These are phyloP conservation scores for Thalassoma bifasciatum DNA, from an alignment of 2,113 vertebrate genomes.

Conservation along the genomic window DNA sequence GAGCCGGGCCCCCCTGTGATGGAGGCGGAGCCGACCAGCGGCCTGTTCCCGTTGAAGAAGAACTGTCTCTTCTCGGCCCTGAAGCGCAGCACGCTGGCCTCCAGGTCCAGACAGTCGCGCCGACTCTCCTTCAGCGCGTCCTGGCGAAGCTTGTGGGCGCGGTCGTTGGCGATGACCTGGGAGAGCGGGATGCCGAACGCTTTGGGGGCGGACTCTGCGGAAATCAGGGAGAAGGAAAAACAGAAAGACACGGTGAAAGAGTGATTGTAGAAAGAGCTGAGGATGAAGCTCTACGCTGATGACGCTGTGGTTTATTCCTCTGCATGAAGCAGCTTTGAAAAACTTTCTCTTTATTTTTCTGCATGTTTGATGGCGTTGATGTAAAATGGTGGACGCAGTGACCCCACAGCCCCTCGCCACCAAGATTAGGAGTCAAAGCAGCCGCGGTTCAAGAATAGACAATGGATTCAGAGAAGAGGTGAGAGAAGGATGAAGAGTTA, in stretches of 20 bases:
- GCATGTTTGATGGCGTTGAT: too few relatives aligned
- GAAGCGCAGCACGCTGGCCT: constrained; percentile 85
- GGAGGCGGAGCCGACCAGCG: constrained; percentile 32
- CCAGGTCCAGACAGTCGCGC: constrained; percentile 87
- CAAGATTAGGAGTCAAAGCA: constrained; percentile 32
- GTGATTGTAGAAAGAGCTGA: too few relatives aligned
- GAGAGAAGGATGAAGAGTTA: constrained; percentile 28
- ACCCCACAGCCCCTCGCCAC: neutral
- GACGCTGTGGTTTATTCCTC: too few relatives aligned
- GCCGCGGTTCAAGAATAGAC: constrained; percentile 53
- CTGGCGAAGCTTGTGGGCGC: constrained; percentile 79
- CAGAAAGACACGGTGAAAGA: too few relatives aligned
- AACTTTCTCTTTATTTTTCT: too few relatives aligned
- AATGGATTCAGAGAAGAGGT: constrained; percentile 10
- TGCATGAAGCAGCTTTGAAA: too few relatives aligned
- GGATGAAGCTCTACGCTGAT: too few relatives aligned
- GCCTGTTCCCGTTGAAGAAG: constrained; percentile 67
- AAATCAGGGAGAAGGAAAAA: neutral
- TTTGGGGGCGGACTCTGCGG: constrained; percentile 82
- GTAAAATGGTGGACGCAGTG: neutral
- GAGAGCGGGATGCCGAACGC: constrained; percentile 87
- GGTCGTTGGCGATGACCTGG: constrained; percentile 87
- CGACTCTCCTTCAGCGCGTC: constrained; percentile 85
- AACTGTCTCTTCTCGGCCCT: constrained; percentile 82
- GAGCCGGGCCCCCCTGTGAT: constrained; percentile 34